Conservation (phyloP, 2,888 invertebrate genomes). For the Rhabditoides inermis region DNA sequence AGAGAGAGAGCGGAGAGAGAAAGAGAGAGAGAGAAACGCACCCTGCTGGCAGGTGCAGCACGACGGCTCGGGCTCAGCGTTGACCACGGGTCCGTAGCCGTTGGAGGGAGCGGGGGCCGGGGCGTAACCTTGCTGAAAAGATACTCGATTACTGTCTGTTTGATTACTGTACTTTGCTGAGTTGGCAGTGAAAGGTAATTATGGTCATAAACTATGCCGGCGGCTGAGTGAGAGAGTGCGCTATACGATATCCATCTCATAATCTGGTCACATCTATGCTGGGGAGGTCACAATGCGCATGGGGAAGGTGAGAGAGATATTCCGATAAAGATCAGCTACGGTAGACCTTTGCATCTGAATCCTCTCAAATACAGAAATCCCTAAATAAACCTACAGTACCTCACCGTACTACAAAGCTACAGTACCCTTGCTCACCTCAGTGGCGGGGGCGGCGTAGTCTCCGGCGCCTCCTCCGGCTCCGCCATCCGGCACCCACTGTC, state of each 20-base stretch:
- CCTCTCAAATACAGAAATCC: no score
- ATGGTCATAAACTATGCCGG: no score
- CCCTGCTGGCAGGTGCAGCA: constrained; percentile 50
- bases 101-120: constrained; percentile 10
- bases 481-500: constrained; percentile 39
- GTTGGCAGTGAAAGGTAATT: no score
- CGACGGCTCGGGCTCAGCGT: constrained; percentile 38
- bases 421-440: constrained; percentile 8
- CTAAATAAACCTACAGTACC: no score
- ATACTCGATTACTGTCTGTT: no score
- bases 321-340: background rate
- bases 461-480: constrained; percentile 32
- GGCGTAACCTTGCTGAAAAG: constrained; percentile 13
- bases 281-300: background rate
- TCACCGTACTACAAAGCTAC: no score
- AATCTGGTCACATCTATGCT: no score
- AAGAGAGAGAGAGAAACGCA: background rate
- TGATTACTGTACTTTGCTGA: no score
- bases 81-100: constrained; percentile 39
- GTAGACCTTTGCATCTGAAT: background rate
- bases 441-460: constrained; percentile 42
- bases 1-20: background rate
- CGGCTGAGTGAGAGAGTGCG: no score
- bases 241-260: no score
- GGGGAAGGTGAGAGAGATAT: background rate